These are phyloP conservation scores for Murina feae DNA, from an alignment of 2,113 vertebrate genomes.

Conservation along the genomic window DNA sequence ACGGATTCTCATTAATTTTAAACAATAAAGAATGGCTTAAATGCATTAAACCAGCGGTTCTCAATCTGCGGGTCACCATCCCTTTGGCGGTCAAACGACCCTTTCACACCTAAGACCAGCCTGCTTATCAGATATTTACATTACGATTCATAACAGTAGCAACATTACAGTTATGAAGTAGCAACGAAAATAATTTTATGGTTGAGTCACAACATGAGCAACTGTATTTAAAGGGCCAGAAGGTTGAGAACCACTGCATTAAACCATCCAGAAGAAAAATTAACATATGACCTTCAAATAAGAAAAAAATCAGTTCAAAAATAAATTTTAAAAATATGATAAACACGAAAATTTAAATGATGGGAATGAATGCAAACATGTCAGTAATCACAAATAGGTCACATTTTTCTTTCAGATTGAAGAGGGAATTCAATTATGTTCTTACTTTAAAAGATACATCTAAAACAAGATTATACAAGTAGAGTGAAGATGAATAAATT, in stretches of 20 bases:
- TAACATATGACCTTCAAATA: neutral
- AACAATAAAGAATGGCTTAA: conserved; percentile 26
- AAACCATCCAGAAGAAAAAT: conserved; percentile 12
- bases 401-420: neutral
- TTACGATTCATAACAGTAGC: too few species aligned
- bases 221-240: too few species aligned
- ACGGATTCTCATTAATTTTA: conserved; percentile 28
- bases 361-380: neutral
- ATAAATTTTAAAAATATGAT: neutral
- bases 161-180: too few species aligned
- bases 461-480: neutral
- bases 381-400: neutral
- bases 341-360: neutral
- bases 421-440: neutral
- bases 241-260: too few species aligned
- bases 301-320: neutral
- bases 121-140: too few species aligned
- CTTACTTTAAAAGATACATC: neutral
- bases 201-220: too few species aligned
- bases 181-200: too few species aligned
- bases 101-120: too few species aligned
- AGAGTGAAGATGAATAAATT: neutral
- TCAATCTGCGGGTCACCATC: too few species aligned
- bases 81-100: too few species aligned
- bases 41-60: neutral